Evolutionary conservation across 2,888 invertebrate species (phyloP).

Genomic region (Drosophila greeni): DNA sequence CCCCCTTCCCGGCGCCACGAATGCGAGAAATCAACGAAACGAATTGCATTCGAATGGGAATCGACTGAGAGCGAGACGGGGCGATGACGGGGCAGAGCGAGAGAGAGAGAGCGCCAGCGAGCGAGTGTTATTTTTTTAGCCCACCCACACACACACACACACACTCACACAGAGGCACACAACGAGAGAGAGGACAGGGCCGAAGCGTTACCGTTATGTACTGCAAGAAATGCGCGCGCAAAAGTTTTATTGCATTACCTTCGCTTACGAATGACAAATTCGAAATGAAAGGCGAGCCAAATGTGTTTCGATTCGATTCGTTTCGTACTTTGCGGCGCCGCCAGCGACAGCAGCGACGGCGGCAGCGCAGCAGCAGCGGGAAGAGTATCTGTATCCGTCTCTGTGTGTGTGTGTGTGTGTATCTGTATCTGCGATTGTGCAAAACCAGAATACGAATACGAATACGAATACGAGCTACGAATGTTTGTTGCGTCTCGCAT

Average conservation of each 20-base stretch:
- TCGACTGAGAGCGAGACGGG: conserved; percentile 49
- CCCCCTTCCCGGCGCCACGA: conserved; percentile 35
- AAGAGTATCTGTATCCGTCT: conserved; percentile 4
- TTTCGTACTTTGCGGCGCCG: conserved; percentile 53
- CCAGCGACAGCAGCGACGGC: conserved; percentile 22
- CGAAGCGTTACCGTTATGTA: conserved; percentile 58
- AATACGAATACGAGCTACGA: conserved; percentile 64
- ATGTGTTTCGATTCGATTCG: conserved; percentile 70
- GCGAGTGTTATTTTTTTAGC: conserved; percentile 64
- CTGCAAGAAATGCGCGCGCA: conserved; percentile 70
- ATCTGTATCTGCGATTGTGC: conserved; percentile 68
- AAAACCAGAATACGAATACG: conserved; percentile 66
- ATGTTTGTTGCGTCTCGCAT: conserved; percentile 56
- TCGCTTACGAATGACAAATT: conserved; percentile 78
- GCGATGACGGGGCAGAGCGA: conserved; percentile 11
- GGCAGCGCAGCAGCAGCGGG: conserved; percentile 31
- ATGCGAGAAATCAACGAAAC: conserved; percentile 73
- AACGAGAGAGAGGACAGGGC: not conserved
- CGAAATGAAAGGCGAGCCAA: conserved; percentile 76
- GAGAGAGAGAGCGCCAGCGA: conserved; percentile 20
- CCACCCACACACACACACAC: conserved; percentile 55
- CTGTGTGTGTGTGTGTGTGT: conserved; percentile 31
- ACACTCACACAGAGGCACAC: conserved; percentile 21
- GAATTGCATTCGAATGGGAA: conserved; percentile 74
- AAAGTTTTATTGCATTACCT: conserved; percentile 77